These are phyloP conservation scores for Ameiurus melas DNA, from an alignment of 2,113 vertebrate genomes.

Conservation along the genomic window DNA sequence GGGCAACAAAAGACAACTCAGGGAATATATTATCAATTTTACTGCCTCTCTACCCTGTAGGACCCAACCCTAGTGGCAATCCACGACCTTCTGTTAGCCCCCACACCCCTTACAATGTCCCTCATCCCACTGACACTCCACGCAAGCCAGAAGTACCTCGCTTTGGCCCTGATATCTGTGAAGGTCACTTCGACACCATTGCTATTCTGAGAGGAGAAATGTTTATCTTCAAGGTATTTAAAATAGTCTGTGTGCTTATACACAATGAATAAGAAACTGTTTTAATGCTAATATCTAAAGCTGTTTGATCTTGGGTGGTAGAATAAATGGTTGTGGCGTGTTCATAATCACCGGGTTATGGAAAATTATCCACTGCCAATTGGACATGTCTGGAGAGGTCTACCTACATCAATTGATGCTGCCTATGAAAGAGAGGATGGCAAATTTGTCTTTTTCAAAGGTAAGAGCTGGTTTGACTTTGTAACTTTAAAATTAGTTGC, in stretches of 20 bases:
- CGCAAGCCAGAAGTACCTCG: slow-evolving; percentile 65
- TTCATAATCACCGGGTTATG: slow-evolving; percentile 82
- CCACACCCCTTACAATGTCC: slow-evolving; percentile 55
- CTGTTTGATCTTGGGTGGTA: slow-evolving; percentile 36
- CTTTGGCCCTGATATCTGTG: slow-evolving; percentile 83
- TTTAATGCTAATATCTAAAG: not conserved
- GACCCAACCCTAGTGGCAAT: slow-evolving; percentile 61
- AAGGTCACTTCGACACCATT: slow-evolving; percentile 88
- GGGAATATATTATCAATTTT: not conserved
- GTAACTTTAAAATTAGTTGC: not conserved
- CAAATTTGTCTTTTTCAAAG: slow-evolving; percentile 92
- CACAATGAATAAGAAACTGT: not conserved
- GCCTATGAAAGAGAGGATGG: slow-evolving; percentile 90
- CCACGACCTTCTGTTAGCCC: slow-evolving; percentile 64
- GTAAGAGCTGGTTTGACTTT: slow-evolving; percentile 56
- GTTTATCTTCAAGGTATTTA: slow-evolving; percentile 88
- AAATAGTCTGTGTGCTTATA: not conserved
- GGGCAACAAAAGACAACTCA: not conserved
- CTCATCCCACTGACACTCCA: slow-evolving; percentile 65
- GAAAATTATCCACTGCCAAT: slow-evolving; percentile 90
- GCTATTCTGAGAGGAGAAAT: slow-evolving; percentile 86
- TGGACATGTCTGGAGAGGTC: slow-evolving; percentile 87
- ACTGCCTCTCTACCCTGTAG: slow-evolving; percentile 50
- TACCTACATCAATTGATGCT: slow-evolving; percentile 78
- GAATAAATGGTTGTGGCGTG: slow-evolving; percentile 89